Evolutionary conservation across 2,113 vertebrate genomes (phyloP), one percentile per base, ranked within the genome.

Genomic region (Tenrec ecaudatus): DNA sequence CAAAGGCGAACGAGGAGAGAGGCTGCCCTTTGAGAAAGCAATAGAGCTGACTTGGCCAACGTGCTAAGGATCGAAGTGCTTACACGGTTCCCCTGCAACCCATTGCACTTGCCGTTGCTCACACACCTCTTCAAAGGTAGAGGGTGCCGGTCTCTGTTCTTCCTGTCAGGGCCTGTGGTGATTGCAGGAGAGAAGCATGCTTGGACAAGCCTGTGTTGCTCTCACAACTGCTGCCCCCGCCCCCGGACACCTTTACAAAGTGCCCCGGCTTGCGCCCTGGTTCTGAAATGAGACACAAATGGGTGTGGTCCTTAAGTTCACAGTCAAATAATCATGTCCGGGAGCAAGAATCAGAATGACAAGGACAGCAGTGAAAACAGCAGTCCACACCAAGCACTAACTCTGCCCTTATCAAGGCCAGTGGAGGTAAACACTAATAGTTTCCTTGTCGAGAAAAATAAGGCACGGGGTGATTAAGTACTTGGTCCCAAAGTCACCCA

Each of bases 321-420:
- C 29, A 19, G 75, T 38, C 84, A 86, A 89, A 83, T 0, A 36
- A 73, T 17, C 76, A 66, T 25, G 11, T 38, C 9, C 14, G 15
- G 16, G 10, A 57, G 31, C 27, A 78, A 85, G 47, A 62, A 19
- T 0, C 12, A 33, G 0, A 1, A 20, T 7, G 40, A 6, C 4
- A 12, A 23, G 23, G 12, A 43, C 0, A 6, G 23, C 47, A 14
- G 1, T 22, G 22, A 83, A 40, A 58, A 10, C 0, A 62, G 10
- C 25, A n/a, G 19, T 4, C 1, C 3, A 8, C 2, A 0, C 3
- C 17, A 29, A 31, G 43, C 16, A 22, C 6, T 31, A 9, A 33
- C 17, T 66, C 75, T 33, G 3, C 3, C 57, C 20, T 68, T 17
- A 11, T 8, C n/a, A 86, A 79, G 5, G 40, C 12, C 25, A n/a